phyloP scores from a whole-genome alignment of 2,797 vertebrate species.

The Hyperoplus immaculatus region DNA sequence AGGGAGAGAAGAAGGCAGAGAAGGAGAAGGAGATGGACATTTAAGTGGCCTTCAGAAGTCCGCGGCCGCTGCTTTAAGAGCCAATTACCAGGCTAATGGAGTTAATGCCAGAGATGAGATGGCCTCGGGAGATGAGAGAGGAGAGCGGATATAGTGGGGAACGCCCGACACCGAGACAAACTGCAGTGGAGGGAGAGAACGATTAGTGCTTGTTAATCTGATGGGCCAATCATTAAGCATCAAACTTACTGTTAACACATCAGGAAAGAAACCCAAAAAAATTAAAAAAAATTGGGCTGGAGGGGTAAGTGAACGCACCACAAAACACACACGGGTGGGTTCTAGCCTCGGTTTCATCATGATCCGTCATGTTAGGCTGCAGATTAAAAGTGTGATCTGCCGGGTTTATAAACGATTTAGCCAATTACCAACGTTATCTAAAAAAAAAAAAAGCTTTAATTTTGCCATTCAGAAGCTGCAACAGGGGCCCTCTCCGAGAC shows the following conservation, averaged over 20 bases:
- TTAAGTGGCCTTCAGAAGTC: slow-evolving; percentile 77
- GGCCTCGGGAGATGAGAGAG: slow-evolving; percentile 66
- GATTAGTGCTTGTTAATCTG: slow-evolving; percentile 81
- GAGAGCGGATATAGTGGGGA: slow-evolving; percentile 44
- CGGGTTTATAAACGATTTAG: slow-evolving; percentile 84
- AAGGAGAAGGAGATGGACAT: slow-evolving; percentile 69
- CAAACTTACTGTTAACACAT: slow-evolving; percentile 62
- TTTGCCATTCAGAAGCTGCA: slow-evolving; percentile 84
- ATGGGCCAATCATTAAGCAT: slow-evolving; percentile 78
- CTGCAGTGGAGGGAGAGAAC: slow-evolving; percentile 52
- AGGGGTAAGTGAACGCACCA: slow-evolving; percentile 48
- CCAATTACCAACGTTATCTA: slow-evolving; percentile 84
- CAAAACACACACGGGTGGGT: slow-evolving; percentile 52
- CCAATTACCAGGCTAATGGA: slow-evolving; percentile 86
- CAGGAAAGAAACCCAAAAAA: slow-evolving; percentile 55
- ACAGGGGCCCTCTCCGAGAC: slow-evolving; percentile 79
- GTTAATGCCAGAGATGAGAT: slow-evolving; percentile 85
- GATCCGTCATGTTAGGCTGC: slow-evolving; percentile 75
- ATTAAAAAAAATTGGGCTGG: background rate
- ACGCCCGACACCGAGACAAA: slow-evolving; percentile 75
- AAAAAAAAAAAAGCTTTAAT: slow-evolving; percentile 83
- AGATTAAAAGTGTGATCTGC: slow-evolving; percentile 82
- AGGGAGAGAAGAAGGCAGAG: slow-evolving; percentile 60
- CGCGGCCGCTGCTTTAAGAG: slow-evolving; percentile 75
- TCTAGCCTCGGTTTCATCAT: slow-evolving; percentile 69